Evolutionary conservation across 2,888 invertebrate genomes (phyloP).

Genomic region (Tupiocoris notatus): DNA sequence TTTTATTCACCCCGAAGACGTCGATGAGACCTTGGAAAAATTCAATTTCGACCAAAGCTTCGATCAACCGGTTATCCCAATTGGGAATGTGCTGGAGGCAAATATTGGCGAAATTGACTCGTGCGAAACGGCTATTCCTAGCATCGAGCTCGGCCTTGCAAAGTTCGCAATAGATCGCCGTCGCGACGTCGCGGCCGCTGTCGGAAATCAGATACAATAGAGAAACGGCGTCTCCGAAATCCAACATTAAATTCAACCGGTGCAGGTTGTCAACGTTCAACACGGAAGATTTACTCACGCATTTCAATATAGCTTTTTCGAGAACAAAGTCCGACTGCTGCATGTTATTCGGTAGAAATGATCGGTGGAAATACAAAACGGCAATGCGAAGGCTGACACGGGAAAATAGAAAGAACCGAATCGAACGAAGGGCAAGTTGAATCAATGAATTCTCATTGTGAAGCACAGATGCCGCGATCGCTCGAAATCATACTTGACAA

Average conservation of each 20-base stretch:
- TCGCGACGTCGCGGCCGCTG: not conserved
- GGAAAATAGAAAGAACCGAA: no score
- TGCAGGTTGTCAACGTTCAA: not conserved
- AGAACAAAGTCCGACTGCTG: not conserved
- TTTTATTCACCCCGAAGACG: slow-evolving; percentile 18
- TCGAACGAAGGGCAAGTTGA: no score
- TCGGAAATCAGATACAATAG: slow-evolving; percentile 22
- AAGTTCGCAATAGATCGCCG: slow-evolving; percentile 1
- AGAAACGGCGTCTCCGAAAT: slow-evolving; percentile 10
- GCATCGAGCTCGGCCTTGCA: not conserved
- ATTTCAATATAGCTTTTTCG: slow-evolving; percentile 1
- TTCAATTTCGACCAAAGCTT: slow-evolving; percentile 17
- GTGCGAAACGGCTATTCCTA: not conserved
- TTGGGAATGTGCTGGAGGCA: not conserved
- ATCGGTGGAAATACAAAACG: no score
- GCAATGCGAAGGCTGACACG: no score
- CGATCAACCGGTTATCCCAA: slow-evolving; percentile 6
- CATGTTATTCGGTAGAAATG: no score
- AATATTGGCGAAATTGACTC: slow-evolving; percentile 4
- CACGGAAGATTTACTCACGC: not conserved
- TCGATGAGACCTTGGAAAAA: slow-evolving; percentile 2
- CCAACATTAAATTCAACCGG: not conserved
- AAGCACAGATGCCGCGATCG: no score
- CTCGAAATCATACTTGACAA: no score
- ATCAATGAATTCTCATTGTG: no score